Percentiles rank a stretch among this genome's conserved stretches.
These are phyloP conservation scores for Alectura lathami DNA, from an alignment of 2,113 vertebrate genomes.

Conservation along the genomic window DNA sequence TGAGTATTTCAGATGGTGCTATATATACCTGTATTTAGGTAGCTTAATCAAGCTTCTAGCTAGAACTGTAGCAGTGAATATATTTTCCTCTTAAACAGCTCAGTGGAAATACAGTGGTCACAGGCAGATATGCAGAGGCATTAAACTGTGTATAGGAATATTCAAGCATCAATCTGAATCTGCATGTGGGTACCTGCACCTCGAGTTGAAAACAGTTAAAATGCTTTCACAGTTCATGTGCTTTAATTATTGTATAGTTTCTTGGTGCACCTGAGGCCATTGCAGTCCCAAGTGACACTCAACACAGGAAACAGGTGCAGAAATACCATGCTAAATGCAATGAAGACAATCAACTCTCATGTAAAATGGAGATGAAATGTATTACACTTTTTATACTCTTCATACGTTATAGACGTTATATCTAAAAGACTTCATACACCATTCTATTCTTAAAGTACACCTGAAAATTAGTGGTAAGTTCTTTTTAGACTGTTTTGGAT, in stretches of 20 bases:
- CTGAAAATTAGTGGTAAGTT: background rate
- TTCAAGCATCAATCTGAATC: background rate
- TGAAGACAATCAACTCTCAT: background rate
- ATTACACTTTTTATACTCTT: background rate
- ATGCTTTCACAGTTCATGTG: too few species aligned
- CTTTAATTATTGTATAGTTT: background rate
- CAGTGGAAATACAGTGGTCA: background rate
- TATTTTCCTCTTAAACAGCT: background rate
- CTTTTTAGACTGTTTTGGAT: background rate
- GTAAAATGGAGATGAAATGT: background rate
- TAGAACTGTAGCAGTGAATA: background rate
- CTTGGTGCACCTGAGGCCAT: background rate
- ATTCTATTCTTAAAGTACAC: background rate
- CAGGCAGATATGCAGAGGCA: background rate
- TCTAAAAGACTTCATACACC: background rate
- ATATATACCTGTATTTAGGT: background rate
- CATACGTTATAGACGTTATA: too few species aligned
- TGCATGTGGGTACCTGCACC: background rate
- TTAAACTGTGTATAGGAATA: background rate
- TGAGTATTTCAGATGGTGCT: background rate
- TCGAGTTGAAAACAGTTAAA: background rate
- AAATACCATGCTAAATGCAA: background rate
- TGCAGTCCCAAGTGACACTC: background rate
- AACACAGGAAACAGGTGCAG: background rate
- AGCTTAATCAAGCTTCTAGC: background rate